Evolutionary conservation across 2,797 vertebrate species (phyloP).

Genomic region (Ctenopoma multispine): DNA sequence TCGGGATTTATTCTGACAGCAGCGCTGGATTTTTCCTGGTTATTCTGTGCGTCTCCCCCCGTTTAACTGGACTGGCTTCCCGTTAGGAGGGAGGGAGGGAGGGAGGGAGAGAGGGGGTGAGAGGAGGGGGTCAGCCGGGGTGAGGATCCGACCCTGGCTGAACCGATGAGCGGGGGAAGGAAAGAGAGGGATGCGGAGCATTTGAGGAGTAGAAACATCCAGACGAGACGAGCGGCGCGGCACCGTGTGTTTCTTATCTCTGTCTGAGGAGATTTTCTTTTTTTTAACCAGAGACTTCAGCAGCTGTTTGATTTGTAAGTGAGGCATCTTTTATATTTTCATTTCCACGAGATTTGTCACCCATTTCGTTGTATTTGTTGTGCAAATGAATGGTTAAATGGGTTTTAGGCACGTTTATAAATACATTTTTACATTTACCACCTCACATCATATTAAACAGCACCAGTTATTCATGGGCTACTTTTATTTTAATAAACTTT

Average conservation of each 20-base stretch:
- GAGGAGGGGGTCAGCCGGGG: conserved; percentile 58
- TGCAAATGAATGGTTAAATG: not conserved
- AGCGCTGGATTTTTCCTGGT: not conserved
- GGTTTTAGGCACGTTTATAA: not conserved
- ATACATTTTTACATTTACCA: not conserved
- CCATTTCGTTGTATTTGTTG: not conserved
- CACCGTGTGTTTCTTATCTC: conserved; percentile 16
- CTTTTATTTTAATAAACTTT: not conserved
- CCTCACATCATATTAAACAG: not conserved
- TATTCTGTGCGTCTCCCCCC: not conserved
- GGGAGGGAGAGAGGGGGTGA: too few relatives aligned
- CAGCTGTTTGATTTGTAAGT: conserved; percentile 37
- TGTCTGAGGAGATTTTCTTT: not conserved
- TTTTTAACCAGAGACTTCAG: not conserved
- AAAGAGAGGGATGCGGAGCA: conserved; percentile 36
- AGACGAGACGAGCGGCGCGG: not conserved
- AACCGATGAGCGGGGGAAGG: conserved; percentile 52
- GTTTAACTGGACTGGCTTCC: conserved; percentile 32
- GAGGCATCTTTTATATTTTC: not conserved
- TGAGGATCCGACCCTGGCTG: conserved; percentile 68
- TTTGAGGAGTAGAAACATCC: conserved; percentile 39
- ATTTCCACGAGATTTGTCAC: not conserved
- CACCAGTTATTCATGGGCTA: too few relatives aligned
- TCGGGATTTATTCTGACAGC: not conserved
- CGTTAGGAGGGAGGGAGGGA: conserved; percentile 7